Conservation (phyloP, 2,888 invertebrate species). For the Hemistola chrysoprasaria region DNA sequence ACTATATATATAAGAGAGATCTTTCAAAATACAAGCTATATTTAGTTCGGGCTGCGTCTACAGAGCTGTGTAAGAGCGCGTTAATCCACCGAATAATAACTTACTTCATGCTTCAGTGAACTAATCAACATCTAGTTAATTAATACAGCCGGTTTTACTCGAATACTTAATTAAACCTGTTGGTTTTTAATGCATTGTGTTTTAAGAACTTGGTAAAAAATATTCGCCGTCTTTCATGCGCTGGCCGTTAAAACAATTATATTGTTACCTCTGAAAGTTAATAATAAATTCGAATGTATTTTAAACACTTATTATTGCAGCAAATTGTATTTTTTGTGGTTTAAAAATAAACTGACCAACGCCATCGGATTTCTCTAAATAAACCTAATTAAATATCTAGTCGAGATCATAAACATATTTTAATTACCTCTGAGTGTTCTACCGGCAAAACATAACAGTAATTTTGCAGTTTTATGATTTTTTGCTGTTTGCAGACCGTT, state of each 20-base stretch:
- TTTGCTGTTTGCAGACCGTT: constrained; percentile 21
- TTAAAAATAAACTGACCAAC: too few species aligned
- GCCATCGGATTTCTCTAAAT: neutral
- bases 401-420: neutral
- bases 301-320: too few species aligned
- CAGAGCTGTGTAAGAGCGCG: constrained; percentile 8
- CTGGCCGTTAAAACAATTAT: too few species aligned
- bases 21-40: neutral
- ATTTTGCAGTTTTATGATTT: constrained; percentile 12
- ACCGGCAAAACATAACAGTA: constrained; percentile 1
- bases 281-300: too few species aligned
- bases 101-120: constrained; percentile 24
- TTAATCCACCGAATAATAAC: constrained; percentile 18
- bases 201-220: too few species aligned
- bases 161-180: too few species aligned
- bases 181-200: too few species aligned
- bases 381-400: neutral
- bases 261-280: too few species aligned
- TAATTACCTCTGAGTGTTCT: constrained; percentile 3
- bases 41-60: neutral
- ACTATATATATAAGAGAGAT: too few species aligned
- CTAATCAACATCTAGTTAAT: constrained; percentile 24
- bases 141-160: constrained; percentile 17
- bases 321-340: too few species aligned
- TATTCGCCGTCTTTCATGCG: too few species aligned